Percentiles rank a stretch among this genome's conserved stretches.
These are phyloP conservation scores for Eupithecia tripunctaria DNA, from an alignment of 2,888 invertebrate genomes.

Conservation along the genomic window DNA sequence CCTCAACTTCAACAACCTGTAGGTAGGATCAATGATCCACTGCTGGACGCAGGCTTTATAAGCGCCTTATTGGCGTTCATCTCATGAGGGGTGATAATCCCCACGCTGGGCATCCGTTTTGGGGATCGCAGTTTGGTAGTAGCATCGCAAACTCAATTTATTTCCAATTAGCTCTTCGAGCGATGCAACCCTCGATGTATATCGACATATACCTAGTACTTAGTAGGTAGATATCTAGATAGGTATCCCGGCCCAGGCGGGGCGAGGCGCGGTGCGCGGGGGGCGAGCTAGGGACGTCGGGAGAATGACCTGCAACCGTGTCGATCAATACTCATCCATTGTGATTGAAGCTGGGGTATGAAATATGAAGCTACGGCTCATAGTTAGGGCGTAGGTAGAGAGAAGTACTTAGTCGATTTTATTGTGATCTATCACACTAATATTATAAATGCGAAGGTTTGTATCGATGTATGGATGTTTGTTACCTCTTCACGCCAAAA, in stretches of 20 bases:
- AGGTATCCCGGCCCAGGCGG: not conserved
- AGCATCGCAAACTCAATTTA: not conserved
- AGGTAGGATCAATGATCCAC: too few relatives aligned
- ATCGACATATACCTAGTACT: not conserved
- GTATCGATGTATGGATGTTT: too few relatives aligned
- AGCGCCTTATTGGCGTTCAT: too few relatives aligned
- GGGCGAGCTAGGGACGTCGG: not conserved
- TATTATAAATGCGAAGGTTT: too few relatives aligned
- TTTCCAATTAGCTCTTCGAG: not conserved
- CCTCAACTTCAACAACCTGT: too few relatives aligned
- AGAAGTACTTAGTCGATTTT: not conserved
- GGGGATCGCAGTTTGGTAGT: too few relatives aligned
- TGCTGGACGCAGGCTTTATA: too few relatives aligned
- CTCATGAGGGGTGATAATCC: too few relatives aligned
- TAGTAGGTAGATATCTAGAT: not conserved
- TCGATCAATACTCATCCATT: not conserved
- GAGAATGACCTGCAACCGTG: not conserved
- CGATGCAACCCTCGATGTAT: not conserved
- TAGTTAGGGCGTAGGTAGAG: not conserved
- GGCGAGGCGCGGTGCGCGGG: not conserved
- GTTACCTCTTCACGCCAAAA: too few relatives aligned
- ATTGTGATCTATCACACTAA: too few relatives aligned
- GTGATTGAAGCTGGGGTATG: not conserved
- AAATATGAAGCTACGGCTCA: not conserved
- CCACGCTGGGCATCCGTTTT: too few relatives aligned